phyloP scores from a whole-genome alignment of 2,113 vertebrate genomes.

The Rhynchomys soricoides region DNA sequence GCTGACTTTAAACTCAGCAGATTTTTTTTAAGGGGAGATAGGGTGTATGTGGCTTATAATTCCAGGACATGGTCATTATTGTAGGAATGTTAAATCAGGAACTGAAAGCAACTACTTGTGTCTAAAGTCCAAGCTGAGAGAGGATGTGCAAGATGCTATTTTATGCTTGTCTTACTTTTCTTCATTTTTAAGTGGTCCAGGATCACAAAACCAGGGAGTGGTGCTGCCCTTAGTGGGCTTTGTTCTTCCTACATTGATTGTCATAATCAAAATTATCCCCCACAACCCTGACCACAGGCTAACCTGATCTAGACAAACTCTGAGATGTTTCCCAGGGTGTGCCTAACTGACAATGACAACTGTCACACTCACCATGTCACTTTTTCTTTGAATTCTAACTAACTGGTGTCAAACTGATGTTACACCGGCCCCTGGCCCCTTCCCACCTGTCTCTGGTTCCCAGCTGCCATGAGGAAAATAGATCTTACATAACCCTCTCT shows the following conservation, averaged over 20 bases:
- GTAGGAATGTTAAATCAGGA: background rate
- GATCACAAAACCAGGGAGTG: background rate
- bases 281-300: background rate
- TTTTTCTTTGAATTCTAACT: background rate
- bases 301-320: background rate
- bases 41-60: background rate
- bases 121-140: background rate
- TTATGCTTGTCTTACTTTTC: background rate
- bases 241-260: background rate
- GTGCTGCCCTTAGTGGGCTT: background rate
- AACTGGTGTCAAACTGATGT: background rate
- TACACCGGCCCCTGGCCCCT: background rate
- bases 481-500: background rate
- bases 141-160: background rate
- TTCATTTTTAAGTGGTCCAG: background rate
- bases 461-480: background rate
- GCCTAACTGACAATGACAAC: background rate
- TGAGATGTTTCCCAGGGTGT: background rate
- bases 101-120: background rate
- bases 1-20: background rate
- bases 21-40: background rate
- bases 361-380: background rate
- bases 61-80: background rate
- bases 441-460: background rate
- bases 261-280: background rate